A percentile compares a stretch with the other conserved stretches of the same genome.
Evolutionary conservation across 2,888 invertebrate genomes (phyloP).

Genomic region (Cephus pulcher): DNA sequence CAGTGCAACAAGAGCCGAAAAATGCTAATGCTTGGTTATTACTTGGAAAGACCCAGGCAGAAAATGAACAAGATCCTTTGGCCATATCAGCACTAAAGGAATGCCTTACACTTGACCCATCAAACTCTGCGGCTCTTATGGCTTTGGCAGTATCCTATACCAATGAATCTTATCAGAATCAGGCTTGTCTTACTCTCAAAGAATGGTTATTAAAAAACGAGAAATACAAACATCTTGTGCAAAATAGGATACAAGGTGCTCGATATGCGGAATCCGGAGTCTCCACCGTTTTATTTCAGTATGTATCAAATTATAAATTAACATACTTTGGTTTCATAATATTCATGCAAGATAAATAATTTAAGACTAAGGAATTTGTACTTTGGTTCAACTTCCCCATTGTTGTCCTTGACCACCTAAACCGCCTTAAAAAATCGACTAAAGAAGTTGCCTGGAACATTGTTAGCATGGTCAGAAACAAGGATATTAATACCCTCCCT

Average conservation of each 20-base stretch:
- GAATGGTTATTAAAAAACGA: conserved; percentile 85
- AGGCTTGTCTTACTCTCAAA: conserved; percentile 85
- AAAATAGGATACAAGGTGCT: conserved; percentile 67
- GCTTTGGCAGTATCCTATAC: conserved; percentile 94
- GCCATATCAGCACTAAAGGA: conserved; percentile 93
- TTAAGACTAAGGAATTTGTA: too few relatives aligned
- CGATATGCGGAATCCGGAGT: conserved; percentile 55
- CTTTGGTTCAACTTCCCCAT: too few relatives aligned
- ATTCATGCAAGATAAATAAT: background rate
- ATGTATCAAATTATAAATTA: conserved; percentile 44
- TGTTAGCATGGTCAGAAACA: too few relatives aligned
- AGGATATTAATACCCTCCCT: too few relatives aligned
- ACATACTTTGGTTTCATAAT: background rate
- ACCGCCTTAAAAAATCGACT: too few relatives aligned
- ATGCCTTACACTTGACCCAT: conserved; percentile 83
- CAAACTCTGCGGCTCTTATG: conserved; percentile 87
- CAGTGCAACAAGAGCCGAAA: conserved; percentile 84
- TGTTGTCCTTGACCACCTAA: too few relatives aligned
- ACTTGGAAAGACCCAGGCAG: conserved; percentile 92
- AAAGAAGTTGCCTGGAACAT: too few relatives aligned
- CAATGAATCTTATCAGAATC: conserved; percentile 93
- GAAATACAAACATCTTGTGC: conserved; percentile 81
- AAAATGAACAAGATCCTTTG: conserved; percentile 96
- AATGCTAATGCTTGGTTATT: conserved; percentile 88
- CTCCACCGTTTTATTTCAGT: conserved; percentile 67